Percentiles rank a stretch among this genome's conserved stretches.
Evolutionary conservation across 2,888 invertebrate species (phyloP).

Genomic region (Serrognathus titanus): DNA sequence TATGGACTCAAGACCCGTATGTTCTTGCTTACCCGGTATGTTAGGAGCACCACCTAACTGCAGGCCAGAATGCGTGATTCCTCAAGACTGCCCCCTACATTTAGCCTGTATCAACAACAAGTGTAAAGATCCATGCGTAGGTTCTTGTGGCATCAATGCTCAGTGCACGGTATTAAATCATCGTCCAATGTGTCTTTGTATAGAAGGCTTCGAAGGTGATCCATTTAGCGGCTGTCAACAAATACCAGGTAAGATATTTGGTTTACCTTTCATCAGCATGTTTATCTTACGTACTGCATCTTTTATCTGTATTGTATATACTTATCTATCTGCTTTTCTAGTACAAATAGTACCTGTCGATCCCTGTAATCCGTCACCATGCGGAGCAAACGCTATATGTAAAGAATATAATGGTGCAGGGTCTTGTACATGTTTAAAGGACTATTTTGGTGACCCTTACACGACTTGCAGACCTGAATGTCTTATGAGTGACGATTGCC

Average conservation of each 20-base stretch:
- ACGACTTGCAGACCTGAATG: conserved; percentile 78
- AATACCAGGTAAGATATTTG: conserved; percentile 44
- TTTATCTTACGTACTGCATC: neutral
- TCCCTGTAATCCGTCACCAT: conserved; percentile 76
- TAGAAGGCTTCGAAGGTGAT: conserved; percentile 73
- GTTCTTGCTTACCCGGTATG: conserved; percentile 70
- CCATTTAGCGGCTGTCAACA: conserved; percentile 72
- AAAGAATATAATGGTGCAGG: conserved; percentile 71
- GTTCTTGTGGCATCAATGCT: conserved; percentile 74
- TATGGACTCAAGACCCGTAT: conserved; percentile 63
- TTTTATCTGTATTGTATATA: conserved; percentile 12
- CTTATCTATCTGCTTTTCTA: conserved; percentile 24
- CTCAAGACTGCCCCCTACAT: conserved; percentile 73
- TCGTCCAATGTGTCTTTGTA: conserved; percentile 71
- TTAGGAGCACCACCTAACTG: conserved; percentile 77
- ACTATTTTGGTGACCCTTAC: conserved; percentile 76
- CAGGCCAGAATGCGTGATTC: conserved; percentile 73
- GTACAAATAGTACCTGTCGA: conserved; percentile 55
- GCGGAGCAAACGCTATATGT: conserved; percentile 77
- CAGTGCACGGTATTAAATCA: conserved; percentile 72
- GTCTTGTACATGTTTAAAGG: conserved; percentile 70
- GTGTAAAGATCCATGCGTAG: conserved; percentile 73
- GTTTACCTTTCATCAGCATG: neutral
- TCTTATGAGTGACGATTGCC: conserved; percentile 73
- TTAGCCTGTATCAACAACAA: conserved; percentile 69